phyloP scores from a whole-genome alignment of 2,113 vertebrate species.

The Potamarius usumacintae region DNA sequence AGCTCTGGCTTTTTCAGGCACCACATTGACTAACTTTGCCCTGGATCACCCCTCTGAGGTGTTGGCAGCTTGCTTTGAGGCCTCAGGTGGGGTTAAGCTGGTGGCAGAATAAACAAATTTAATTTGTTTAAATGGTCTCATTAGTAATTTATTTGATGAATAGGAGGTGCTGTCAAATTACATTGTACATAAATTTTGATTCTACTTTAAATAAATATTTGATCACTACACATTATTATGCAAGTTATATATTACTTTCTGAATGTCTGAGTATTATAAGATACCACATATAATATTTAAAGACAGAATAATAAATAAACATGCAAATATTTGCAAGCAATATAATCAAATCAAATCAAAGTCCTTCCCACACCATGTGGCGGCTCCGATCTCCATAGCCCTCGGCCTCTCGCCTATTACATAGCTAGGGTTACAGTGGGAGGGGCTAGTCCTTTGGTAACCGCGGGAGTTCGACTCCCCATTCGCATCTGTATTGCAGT shows the following conservation, averaged over 20 bases:
- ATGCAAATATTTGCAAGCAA: not conserved
- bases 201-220: not conserved
- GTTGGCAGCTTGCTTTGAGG: not conserved
- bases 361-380: too few species aligned
- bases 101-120: not conserved
- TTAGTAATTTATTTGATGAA: not conserved
- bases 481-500: too few species aligned
- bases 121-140: slow-evolving; percentile 1
- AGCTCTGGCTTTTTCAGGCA: not conserved
- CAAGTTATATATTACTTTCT: not conserved
- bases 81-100: slow-evolving; percentile 9
- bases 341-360: not conserved
- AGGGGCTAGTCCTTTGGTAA: too few species aligned
- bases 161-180: not conserved
- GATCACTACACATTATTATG: too few species aligned
- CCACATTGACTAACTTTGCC: not conserved
- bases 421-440: too few species aligned
- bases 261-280: not conserved
- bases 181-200: not conserved
- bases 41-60: not conserved
- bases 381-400: too few species aligned
- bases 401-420: too few species aligned
- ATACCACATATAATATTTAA: not conserved
- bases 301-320: not conserved
- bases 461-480: too few species aligned